phyloP scores from a whole-genome alignment of 2,888 invertebrate genomes.

The Cosmorhoe ocellata region DNA sequence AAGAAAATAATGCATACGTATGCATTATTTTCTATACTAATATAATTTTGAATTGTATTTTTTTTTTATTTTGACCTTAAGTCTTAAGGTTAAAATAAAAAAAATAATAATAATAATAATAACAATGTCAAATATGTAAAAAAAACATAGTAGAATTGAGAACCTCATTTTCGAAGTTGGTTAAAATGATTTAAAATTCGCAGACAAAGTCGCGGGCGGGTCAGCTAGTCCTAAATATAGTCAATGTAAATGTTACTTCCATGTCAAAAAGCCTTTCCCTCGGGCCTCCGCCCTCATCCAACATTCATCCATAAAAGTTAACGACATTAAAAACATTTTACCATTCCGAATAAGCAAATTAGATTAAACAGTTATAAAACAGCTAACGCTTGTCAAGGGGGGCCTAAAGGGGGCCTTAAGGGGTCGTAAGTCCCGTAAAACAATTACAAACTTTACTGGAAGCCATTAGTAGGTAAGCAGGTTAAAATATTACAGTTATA shows the following conservation, averaged over 20 bases:
- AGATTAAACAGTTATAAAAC: conserved; percentile 24
- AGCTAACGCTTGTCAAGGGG: conserved; percentile 16
- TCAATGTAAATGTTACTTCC: neutral
- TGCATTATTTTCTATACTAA: too few species aligned
- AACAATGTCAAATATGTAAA: too few species aligned
- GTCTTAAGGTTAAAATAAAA: too few species aligned
- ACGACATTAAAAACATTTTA: conserved; percentile 27
- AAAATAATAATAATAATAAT: too few species aligned
- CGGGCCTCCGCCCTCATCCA: neutral
- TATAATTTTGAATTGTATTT: too few species aligned
- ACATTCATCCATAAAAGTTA: conserved; percentile 18
- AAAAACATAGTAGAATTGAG: too few species aligned
- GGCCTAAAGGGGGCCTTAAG: neutral
- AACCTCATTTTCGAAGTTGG: too few species aligned
- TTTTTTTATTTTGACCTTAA: too few species aligned
- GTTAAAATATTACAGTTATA: neutral
- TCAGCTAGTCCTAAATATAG: too few species aligned
- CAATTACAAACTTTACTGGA: conserved; percentile 7
- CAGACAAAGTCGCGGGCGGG: too few species aligned
- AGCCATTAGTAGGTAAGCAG: conserved; percentile 4
- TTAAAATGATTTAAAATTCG: too few species aligned
- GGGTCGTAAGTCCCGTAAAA: conserved; percentile 8
- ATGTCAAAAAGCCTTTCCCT: neutral
- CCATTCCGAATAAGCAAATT: conserved; percentile 23
- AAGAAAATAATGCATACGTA: too few species aligned